Evolutionary conservation across 2,888 invertebrate genomes (phyloP), one percentile per base, ranked within the genome.

Genomic region (Gnatocerus cornutus): DNA sequence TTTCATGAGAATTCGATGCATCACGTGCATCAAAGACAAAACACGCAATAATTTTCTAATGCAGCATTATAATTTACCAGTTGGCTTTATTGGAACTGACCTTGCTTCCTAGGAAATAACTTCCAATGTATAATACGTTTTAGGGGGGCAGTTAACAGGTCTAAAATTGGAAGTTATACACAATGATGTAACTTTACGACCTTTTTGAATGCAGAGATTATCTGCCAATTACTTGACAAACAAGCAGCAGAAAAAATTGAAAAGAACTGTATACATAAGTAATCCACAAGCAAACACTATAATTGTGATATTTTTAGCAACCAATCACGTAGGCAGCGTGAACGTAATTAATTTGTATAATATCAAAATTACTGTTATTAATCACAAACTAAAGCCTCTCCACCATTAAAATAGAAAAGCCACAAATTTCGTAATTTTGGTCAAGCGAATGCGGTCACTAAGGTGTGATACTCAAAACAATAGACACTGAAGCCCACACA

Each of bases 31-130:
- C 39, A 55, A 55, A 21, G 4, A 33, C 39, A 43, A 59, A 30
- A 27, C 10, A 37, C 21, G 43, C 33, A 59, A 13, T 33, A 43
- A 52, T 50, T 62, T 48, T 52, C 30, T 16, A 27, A 62, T 50
- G 5, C 16, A 33, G 13, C 8, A 53, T 53, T 33, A 53, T 45
- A 53, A 63, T 41, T 63, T 43, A 29, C 53, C n/a, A 53, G 43
- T 41, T 53, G 55, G 43, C 55, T 50, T 53, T 53, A 43, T 45
- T 64, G 64, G 30, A 64, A 64, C 16, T 55, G 64, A 64, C 64
- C 53, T 64, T 64, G 64, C 16, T 13, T 27, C 41, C 27, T 29
- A 53, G 45, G 30, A 43, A 64, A 64, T 45, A 53, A 53, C 29
- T 13, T 50, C 12, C 45, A 43, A 61, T 61, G 43, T 53, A 52